Percentiles rank a stretch among this genome's conserved stretches.
Evolutionary conservation across 2,113 vertebrate genomes (phyloP).

Genomic region (Serilophus lunatus): DNA sequence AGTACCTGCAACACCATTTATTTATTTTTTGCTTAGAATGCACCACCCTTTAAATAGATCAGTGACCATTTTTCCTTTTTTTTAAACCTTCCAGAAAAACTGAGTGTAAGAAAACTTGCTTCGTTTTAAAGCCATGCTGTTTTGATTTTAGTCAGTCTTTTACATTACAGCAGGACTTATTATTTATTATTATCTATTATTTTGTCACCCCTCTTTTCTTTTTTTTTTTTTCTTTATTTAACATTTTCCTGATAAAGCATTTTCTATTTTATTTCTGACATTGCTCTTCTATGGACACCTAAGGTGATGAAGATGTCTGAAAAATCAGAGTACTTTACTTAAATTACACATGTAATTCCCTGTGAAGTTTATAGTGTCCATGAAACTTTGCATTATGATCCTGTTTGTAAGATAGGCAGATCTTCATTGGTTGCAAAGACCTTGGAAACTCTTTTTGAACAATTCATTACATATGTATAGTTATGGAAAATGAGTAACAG

Average conservation of each 20-base stretch:
- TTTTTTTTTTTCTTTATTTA: neutral
- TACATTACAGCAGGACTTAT: neutral
- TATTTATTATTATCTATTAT: too few species aligned
- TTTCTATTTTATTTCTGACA: neutral
- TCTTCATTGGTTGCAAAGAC: neutral
- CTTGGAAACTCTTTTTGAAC: slow-evolving; percentile 12
- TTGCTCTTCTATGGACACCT: neutral
- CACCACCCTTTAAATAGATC: neutral
- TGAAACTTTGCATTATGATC: slow-evolving; percentile 15
- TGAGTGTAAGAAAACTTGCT: neutral
- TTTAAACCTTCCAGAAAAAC: neutral
- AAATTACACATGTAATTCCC: neutral
- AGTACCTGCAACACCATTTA: slow-evolving; percentile 2
- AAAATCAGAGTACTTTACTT: neutral
- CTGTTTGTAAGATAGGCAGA: neutral
- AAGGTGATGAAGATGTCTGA: neutral
- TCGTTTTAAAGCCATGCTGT: neutral
- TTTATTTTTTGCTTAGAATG: slow-evolving; percentile 37
- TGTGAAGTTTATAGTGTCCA: neutral
- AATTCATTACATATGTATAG: slow-evolving; percentile 1
- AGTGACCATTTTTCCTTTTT: neutral
- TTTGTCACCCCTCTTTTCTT: accelerated
- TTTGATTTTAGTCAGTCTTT: neutral
- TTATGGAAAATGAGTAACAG: slow-evolving; percentile 39
- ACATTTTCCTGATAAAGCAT: neutral